Evolutionary conservation across 2,888 invertebrate species (phyloP), one percentile per base, ranked within the genome.

Genomic region (Cheilosia urbana): DNA sequence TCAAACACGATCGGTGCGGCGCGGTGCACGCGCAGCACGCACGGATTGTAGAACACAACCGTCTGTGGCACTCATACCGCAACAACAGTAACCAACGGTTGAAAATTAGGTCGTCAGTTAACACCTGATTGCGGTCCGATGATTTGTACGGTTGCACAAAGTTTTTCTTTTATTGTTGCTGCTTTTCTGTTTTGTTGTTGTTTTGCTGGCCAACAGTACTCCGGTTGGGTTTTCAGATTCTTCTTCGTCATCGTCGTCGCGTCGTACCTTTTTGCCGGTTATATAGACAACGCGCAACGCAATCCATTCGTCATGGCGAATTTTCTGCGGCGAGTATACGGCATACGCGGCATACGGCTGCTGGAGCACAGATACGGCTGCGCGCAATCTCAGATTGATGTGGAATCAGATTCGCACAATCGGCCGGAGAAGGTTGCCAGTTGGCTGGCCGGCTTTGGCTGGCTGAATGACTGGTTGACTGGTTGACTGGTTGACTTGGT

Each of bases 111-210:
- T 87, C 87, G 87, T 84, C 83, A 84, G 87, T 80, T 87, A 87
- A 87, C 87, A 87, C 87, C 87, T 87, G 87, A 87, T 87, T 87
- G 87, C 87, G 87, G 87, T 78, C 78, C 77, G 84, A 83, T 87
- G 87, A 84, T 87, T 87, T 81, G 87, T 84, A 87, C 80, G 80
- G 87, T 87, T 87, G 78, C 83, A 80, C 81, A 78, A 55, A 76
- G 42, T 69, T 49, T 63, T 78, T 73, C 62, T 63, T 63, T 24
- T n/a, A n/a, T n/a, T n/a, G n/a, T 1, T 21, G 1, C 2, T 21
- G 1, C 21, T 21, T 2, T 42, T 6, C 27, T 27, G 27, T 6
- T 27, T 27, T 71, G 53, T 60, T 21, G 17, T n/a, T 34, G 4
- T 37, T 30, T 57, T 5, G 3, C n/a, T 5, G 9, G 17, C 4